A percentile compares a stretch with the other conserved stretches of the same genome.
phyloP scores from a whole-genome alignment of 2,113 vertebrate species.

The Plecturocebus donacophilus region DNA sequence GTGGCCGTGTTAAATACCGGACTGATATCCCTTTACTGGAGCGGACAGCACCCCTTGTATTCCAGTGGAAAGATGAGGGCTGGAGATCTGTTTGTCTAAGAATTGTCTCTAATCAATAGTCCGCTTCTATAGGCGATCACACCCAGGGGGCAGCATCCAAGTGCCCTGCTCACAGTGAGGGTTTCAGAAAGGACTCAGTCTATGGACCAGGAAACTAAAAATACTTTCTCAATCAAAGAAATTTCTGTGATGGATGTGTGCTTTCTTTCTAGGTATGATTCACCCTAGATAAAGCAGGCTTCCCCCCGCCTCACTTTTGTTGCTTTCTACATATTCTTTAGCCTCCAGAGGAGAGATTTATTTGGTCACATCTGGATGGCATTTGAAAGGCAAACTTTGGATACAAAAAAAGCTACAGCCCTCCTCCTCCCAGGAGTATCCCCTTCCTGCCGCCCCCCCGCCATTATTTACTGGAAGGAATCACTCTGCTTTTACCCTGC shows the following conservation, averaged over 20 bases:
- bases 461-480: slow-evolving; percentile 56
- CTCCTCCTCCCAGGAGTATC: neutral
- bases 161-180: neutral
- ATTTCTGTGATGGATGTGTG: neutral
- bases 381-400: slow-evolving; percentile 61
- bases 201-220: neutral
- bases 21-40: neutral
- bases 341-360: slow-evolving; percentile 46
- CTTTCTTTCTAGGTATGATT: slow-evolving; percentile 5
- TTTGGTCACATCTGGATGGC: slow-evolving; percentile 42
- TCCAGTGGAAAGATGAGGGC: neutral
- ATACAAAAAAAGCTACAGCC: neutral
- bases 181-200: neutral
- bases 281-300: neutral
- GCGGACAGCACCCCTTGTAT: neutral
- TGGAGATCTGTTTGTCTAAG: neutral
- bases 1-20: slow-evolving; percentile 46
- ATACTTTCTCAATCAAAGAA: neutral
- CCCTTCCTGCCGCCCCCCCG: too few species aligned
- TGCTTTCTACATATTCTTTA: slow-evolving; percentile 45
- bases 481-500: neutral
- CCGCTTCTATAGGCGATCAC: neutral
- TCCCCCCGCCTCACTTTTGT: neutral
- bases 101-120: neutral
- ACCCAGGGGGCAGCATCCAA: neutral